These are phyloP conservation scores for Sebastes trivittatus DNA, from an alignment of 2,797 vertebrate species.

Conservation along the genomic window DNA sequence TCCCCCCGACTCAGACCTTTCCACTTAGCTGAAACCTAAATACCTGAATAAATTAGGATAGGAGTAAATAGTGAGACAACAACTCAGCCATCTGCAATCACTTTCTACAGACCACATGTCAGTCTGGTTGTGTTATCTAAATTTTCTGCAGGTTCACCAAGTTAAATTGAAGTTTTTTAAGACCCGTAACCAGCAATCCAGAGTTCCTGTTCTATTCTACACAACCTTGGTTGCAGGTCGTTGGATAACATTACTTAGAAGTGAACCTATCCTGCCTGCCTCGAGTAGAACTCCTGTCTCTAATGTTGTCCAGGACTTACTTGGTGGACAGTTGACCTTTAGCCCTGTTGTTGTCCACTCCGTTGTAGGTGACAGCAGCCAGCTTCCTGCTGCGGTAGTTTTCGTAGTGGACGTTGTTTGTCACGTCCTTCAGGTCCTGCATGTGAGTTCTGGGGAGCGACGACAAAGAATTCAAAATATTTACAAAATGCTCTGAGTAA, in stretches of 20 bases:
- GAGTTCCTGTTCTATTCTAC: background rate
- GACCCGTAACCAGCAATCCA: background rate
- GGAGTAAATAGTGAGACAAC: background rate
- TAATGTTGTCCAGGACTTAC: conserved; percentile 79
- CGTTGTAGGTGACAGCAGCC: conserved; percentile 98
- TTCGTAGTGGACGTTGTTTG: conserved; percentile 98
- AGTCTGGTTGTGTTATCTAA: background rate
- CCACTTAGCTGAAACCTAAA: conserved; percentile 7
- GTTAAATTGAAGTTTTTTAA: background rate
- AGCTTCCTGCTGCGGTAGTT: conserved; percentile 99
- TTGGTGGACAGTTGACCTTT: conserved; percentile 95
- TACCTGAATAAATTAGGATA: background rate
- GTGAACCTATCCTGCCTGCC: background rate
- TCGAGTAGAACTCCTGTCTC: background rate
- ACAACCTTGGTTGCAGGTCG: background rate
- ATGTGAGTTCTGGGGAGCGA: conserved; percentile 91
- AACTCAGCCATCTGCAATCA: background rate
- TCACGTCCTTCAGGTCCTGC: conserved; percentile 99
- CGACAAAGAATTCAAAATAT: background rate
- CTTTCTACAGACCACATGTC: background rate
- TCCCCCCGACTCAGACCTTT: background rate
- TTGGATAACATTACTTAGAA: background rate
- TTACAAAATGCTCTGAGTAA: background rate
- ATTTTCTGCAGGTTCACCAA: background rate
- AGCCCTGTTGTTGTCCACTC: conserved; percentile 96